A percentile compares a stretch with the other conserved stretches of the same genome.
Evolutionary conservation across 2,888 invertebrate genomes (phyloP).

Genomic region (Macrosoma leucophasiata): DNA sequence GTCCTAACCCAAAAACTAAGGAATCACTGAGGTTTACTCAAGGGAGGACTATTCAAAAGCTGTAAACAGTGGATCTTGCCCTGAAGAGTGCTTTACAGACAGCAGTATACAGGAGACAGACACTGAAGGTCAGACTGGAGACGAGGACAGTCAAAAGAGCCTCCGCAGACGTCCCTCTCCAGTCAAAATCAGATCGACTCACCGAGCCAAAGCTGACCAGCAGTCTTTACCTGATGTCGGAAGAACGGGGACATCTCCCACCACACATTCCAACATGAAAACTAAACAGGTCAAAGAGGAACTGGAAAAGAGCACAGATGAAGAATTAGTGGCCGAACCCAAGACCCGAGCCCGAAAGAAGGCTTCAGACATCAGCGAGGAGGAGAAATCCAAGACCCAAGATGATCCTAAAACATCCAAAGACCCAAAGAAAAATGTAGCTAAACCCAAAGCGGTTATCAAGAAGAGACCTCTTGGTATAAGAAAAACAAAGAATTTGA

Average conservation of each 20-base stretch:
- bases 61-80: not conserved
- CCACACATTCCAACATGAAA: constrained; percentile 73
- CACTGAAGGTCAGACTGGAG: not conserved
- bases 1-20: constrained; percentile 35
- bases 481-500: constrained; percentile 51
- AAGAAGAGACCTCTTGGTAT: constrained; percentile 67
- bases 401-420: constrained; percentile 66
- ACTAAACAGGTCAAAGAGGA: constrained; percentile 69
- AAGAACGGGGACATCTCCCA: constrained; percentile 60
- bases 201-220: constrained; percentile 35
- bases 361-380: constrained; percentile 56
- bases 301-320: constrained; percentile 62
- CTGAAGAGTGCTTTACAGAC: not conserved
- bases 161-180: constrained; percentile 17
- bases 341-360: constrained; percentile 70
- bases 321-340: constrained; percentile 58
- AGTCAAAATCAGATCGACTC: constrained; percentile 37
- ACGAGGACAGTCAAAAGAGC: not conserved
- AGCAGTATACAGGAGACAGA: not conserved
- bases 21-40: constrained; percentile 28
- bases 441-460: constrained; percentile 56
- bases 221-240: constrained; percentile 64
- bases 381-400: constrained; percentile 53
- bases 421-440: constrained; percentile 54
- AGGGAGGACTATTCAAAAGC: constrained; percentile 2